Base-by-base conservation (phyloP, 2,113 vertebrate genomes). In the Cyprinodon brontotheroides region DNA sequence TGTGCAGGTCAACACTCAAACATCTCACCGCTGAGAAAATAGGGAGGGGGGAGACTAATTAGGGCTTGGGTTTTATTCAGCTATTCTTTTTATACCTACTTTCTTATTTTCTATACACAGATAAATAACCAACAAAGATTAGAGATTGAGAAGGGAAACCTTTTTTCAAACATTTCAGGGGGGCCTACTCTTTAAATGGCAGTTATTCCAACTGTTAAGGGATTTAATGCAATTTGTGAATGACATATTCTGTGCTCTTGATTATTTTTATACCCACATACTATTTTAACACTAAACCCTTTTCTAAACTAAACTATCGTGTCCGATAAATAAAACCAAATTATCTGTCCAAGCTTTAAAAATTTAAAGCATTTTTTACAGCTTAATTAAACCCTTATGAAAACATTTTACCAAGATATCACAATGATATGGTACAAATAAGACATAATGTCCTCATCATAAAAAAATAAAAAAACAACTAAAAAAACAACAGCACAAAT, bases 391-490 rank as follows among this genome's bases (percentile, higher is more conserved):
- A 53, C 48, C 65, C 80, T 69, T 45, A 67, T 67, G 74, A 78
- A 80, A 80, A 74, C 29, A 82, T 70, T 63, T 75, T 81, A 64
- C 68, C 61, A 73, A 62, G 14, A 41, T 68, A 70, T 70, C 67
- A 78, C 72, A 74, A 80, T 53, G 75, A 45, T 10, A 87, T 82
- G 68, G 63, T 71, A 77, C 86, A 85, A 64, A 82, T 76, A 82
- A 87, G 77, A 78, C 77, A 61, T 87, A 84, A 86, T 82, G 72
- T 63, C 70, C 68, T 77, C 76, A 73, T 82, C 81, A 84, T 77
- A 79, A 88, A 70, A 82, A 83, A 83, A 87, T 29, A 29, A 29
- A 29, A 29, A 29, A 29, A 29, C 29, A 29, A 29, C 29, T 29
- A 29, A 29, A 29, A 29, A 29, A 29, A 29, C 29, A 91, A 83